A percentile compares a stretch with the other conserved stretches of the same genome.
Evolutionary conservation across 1,140 invertebrate species (phyloP).

Genomic region (Musca domestica): DNA sequence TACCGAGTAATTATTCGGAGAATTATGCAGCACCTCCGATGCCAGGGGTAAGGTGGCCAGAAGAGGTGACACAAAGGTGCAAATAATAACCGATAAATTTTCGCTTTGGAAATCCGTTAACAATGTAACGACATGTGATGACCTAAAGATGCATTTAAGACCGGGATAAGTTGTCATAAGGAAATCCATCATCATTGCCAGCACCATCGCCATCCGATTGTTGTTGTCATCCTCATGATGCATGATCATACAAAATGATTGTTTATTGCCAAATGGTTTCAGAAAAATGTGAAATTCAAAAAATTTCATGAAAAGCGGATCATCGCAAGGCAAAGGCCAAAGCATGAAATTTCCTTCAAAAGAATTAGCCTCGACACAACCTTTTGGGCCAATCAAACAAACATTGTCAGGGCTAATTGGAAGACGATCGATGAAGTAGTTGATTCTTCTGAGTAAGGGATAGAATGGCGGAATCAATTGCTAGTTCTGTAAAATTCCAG

Average conservation of each 20-base stretch:
- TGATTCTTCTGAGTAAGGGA: too few species aligned
- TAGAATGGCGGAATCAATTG: too few species aligned
- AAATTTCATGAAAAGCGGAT: too few species aligned
- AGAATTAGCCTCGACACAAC: too few species aligned
- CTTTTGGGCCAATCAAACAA: too few species aligned
- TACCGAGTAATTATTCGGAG: conserved; percentile 13
- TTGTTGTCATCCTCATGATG: neutral
- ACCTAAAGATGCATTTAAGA: neutral
- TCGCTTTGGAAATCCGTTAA: conserved; percentile 44
- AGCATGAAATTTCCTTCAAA: conserved; percentile 3
- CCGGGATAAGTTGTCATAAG: neutral
- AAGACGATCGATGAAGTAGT: neutral
- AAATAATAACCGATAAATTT: conserved; percentile 53
- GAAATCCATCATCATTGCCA: conserved; percentile 15
- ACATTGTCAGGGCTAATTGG: neutral
- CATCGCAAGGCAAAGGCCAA: neutral
- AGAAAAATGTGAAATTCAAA: neutral
- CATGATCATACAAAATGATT: conserved; percentile 1
- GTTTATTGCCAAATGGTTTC: neutral
- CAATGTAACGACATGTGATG: conserved; percentile 13
- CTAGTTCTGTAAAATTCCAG: too few species aligned
- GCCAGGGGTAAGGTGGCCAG: conserved; percentile 7
- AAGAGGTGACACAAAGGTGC: conserved; percentile 50
- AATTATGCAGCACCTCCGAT: conserved; percentile 29
- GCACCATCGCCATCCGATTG: neutral